A percentile compares a stretch with the other conserved stretches of the same genome.
These are phyloP conservation scores for Sphaerophoria rueppellii DNA, from an alignment of 2,888 invertebrate genomes.

Conservation along the genomic window DNA sequence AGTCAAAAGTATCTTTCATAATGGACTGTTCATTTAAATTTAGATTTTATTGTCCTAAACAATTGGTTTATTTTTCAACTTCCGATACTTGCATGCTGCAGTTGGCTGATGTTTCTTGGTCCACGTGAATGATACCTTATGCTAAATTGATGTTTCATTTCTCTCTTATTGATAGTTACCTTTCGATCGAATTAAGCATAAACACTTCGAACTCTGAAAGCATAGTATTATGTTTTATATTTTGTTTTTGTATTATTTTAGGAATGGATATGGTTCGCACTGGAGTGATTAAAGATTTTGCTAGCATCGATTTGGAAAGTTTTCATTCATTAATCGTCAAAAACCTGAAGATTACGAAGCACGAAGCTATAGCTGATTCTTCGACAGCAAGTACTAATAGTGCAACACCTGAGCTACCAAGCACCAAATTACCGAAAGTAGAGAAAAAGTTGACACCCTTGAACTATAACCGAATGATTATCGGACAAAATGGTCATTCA, in stretches of 20 bases:
- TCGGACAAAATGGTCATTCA: conserved; percentile 6
- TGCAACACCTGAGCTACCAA: background rate
- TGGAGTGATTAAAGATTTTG: conserved; percentile 57
- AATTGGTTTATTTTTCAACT: conserved; percentile 12
- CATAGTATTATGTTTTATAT: conserved; percentile 25
- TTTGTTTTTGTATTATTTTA: conserved; percentile 11
- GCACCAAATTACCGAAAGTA: background rate
- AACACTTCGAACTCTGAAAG: conserved; percentile 3
- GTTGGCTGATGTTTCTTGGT: conserved; percentile 53
- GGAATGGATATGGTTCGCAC: conserved; percentile 63
- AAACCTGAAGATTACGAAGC: conserved; percentile 48
- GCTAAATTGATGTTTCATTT: conserved; percentile 54
- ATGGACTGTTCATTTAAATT: conserved; percentile 42
- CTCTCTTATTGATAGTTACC: conserved; percentile 11
- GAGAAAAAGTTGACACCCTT: conserved; percentile 18
- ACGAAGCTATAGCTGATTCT: conserved; percentile 15
- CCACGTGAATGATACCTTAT: conserved; percentile 73
- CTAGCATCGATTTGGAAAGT: conserved; percentile 41
- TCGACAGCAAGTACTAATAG: background rate
- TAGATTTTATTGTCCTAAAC: background rate
- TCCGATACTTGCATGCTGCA: conserved; percentile 4
- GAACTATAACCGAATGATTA: conserved; percentile 19
- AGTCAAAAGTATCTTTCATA: conserved; percentile 66
- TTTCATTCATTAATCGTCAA: conserved; percentile 51
- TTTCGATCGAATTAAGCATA: conserved; percentile 65